phyloP scores from a whole-genome alignment of 2,888 invertebrate species.

The Altica lythri region DNA sequence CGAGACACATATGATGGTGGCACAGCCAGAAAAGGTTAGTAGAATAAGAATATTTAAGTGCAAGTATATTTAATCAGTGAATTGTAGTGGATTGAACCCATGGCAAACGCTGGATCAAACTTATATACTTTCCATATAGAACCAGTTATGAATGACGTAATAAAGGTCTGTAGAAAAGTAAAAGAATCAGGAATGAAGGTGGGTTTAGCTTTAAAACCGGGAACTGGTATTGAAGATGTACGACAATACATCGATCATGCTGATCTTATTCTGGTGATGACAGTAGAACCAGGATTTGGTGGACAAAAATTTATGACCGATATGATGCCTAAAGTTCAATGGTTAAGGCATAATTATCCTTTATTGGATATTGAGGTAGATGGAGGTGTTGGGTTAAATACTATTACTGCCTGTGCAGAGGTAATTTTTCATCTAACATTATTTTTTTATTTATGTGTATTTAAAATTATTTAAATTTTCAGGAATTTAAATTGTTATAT shows the following conservation, averaged over 20 bases:
- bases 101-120: constrained; percentile 97
- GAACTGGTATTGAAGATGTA: constrained; percentile 80
- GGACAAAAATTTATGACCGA: constrained; percentile 96
- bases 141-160: constrained; percentile 73
- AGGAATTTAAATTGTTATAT: no score
- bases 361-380: constrained; percentile 95
- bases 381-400: constrained; percentile 92
- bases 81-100: constrained; percentile 87
- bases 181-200: constrained; percentile 96
- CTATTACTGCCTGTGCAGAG: constrained; percentile 88
- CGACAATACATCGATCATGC: constrained; percentile 80
- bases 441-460: no score
- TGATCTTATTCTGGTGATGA: constrained; percentile 96
- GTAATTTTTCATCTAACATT: constrained; percentile 57
- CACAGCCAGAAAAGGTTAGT: constrained; percentile 80
- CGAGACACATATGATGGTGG: constrained; percentile 99
- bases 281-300: constrained; percentile 98
- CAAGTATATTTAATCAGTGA: constrained; percentile 4
- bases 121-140: constrained; percentile 98
- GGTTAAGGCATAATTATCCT: constrained; percentile 83
- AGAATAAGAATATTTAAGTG: background rate
- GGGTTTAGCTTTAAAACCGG: constrained; percentile 94
- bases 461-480: no score
- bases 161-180: constrained; percentile 81
- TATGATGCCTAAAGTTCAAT: constrained; percentile 94